A percentile compares a stretch with the other conserved stretches of the same genome.
Evolutionary conservation across 2,797 vertebrate species (phyloP).

Genomic region (Microctenopoma stevenorrisi): DNA sequence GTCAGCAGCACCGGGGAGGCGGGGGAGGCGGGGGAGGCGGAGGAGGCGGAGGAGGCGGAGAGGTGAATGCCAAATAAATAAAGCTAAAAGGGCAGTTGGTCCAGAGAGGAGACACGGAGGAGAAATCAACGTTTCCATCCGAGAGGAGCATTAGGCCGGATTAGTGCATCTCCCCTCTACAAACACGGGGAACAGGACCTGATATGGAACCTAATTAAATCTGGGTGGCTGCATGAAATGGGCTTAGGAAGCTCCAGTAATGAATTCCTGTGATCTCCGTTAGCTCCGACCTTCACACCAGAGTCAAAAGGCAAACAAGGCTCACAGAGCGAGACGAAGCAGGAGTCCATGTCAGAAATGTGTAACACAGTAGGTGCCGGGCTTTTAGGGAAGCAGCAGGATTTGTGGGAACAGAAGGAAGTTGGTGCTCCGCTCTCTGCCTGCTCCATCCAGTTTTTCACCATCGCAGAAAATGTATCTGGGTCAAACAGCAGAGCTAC

Average conservation of each 20-base stretch:
- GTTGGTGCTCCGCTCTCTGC: neutral
- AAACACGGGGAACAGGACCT: constrained; percentile 28
- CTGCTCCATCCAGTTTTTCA: constrained; percentile 23
- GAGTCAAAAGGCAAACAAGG: neutral
- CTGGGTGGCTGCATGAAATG: constrained; percentile 49
- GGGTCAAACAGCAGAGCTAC: constrained; percentile 45
- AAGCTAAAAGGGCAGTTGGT: constrained; percentile 35
- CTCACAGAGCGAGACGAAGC: neutral
- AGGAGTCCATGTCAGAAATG: neutral
- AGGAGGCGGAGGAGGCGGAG: constrained; percentile 1
- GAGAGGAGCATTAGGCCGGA: constrained; percentile 44
- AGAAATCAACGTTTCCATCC: constrained; percentile 45
- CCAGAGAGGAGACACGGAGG: constrained; percentile 20
- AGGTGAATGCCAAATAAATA: constrained; percentile 34
- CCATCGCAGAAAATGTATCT: constrained; percentile 36
- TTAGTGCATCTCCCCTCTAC: constrained; percentile 35
- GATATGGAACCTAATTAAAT: constrained; percentile 59
- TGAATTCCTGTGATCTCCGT: constrained; percentile 25
- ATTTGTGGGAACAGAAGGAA: constrained; percentile 36
- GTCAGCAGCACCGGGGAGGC: neutral
- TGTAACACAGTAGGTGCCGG: neutral
- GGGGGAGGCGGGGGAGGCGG: neutral
- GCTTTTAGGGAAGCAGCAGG: neutral
- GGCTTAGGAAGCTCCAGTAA: constrained; percentile 29
- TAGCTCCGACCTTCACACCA: constrained; percentile 43